Evolutionary conservation across 2,888 invertebrate species (phyloP).

Genomic region (Drosophila antonietae): DNA sequence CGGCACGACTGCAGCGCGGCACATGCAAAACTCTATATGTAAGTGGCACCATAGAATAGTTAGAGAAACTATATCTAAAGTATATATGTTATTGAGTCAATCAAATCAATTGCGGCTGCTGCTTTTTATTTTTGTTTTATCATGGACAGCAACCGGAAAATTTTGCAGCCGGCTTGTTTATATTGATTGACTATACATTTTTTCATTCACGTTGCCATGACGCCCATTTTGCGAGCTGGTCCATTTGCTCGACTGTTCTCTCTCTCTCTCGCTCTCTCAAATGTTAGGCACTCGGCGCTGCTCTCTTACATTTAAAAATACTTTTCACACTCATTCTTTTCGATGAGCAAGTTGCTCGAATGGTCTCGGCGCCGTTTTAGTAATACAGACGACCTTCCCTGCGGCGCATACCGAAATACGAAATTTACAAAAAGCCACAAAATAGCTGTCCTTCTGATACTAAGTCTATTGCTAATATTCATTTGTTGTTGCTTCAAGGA

Average conservation of each 20-base stretch:
- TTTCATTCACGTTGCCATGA: conserved; percentile 40
- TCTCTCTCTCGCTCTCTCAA: not conserved
- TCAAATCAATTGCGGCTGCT: not conserved
- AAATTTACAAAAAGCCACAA: conserved; percentile 28
- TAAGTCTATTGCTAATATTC: conserved; percentile 52
- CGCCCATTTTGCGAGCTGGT: conserved; percentile 27
- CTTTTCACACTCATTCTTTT: conserved; percentile 56
- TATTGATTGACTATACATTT: conserved; percentile 19
- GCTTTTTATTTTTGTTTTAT: not conserved
- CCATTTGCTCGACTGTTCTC: conserved; percentile 17
- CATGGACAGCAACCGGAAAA: not conserved
- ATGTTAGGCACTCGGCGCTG: conserved; percentile 4
- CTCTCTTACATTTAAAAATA: conserved; percentile 68
- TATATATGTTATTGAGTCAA: not conserved
- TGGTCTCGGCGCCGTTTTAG: conserved; percentile 48
- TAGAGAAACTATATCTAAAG: not conserved
- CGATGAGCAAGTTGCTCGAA: conserved; percentile 34
- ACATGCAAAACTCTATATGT: conserved; percentile 85
- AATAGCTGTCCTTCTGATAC: conserved; percentile 57
- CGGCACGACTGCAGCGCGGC: conserved; percentile 87
- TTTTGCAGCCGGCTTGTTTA: conserved; percentile 36
- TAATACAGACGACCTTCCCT: conserved; percentile 62
- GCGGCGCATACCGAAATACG: conserved; percentile 29
- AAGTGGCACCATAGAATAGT: conserved; percentile 39
- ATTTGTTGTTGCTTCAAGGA: conserved; percentile 77